Evolutionary conservation across 1,140 invertebrate genomes (phyloP).

Genomic region (Drosophila busckii): DNA sequence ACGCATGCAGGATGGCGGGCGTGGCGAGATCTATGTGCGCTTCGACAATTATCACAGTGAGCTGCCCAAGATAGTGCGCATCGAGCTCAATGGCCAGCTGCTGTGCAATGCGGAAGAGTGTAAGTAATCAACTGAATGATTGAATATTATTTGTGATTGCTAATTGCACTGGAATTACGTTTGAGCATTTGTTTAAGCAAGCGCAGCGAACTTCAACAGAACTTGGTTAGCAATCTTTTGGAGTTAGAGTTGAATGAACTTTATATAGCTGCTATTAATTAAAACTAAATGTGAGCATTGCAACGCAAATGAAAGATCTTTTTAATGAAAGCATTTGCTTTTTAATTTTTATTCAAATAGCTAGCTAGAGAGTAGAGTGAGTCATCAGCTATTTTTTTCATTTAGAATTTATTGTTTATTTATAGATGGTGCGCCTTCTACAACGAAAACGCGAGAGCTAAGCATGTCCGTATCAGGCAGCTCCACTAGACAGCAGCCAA

Average conservation of each 20-base stretch:
- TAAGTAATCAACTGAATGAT: conserved; percentile 23
- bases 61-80: conserved; percentile 37
- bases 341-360: no score
- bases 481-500: neutral
- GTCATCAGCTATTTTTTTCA: neutral
- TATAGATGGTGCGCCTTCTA: conserved; percentile 35
- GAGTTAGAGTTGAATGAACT: no score
- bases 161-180: no score
- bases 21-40: conserved; percentile 25
- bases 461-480: conserved; percentile 16
- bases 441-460: conserved; percentile 31
- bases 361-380: no score
- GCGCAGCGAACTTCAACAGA: no score
- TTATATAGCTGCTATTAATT: no score
- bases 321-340: no score
- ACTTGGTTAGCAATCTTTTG: no score
- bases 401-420: neutral
- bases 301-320: no score
- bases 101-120: conserved; percentile 34
- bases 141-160: no score
- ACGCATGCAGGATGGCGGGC: conserved; percentile 35
- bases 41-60: conserved; percentile 30
- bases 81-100: conserved; percentile 31
- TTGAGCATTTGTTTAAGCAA: no score
- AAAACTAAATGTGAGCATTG: no score